phyloP scores from a whole-genome alignment of 2,797 vertebrate genomes.

The Steatocranus sp. region DNA sequence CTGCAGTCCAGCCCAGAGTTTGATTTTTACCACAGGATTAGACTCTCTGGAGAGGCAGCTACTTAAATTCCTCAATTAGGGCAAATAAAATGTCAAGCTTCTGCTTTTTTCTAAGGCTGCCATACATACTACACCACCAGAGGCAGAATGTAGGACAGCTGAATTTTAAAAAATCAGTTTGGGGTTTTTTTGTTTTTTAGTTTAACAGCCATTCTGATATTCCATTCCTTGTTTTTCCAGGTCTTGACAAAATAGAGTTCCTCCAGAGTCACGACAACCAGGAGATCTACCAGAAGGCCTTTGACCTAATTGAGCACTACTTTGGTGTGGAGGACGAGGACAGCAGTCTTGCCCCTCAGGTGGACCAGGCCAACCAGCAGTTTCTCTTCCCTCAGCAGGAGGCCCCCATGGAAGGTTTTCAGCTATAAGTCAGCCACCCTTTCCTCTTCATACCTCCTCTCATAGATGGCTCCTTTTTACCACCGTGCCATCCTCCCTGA shows the following conservation, averaged over 20 bases:
- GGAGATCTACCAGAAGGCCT: slow-evolving; percentile 99
- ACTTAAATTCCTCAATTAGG: neutral
- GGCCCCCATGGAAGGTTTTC: slow-evolving; percentile 98
- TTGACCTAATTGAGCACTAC: slow-evolving; percentile 96
- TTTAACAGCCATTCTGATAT: neutral
- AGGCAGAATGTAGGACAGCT: neutral
- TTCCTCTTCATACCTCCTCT: slow-evolving; percentile 3
- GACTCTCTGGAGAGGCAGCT: neutral
- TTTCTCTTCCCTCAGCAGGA: slow-evolving; percentile 96
- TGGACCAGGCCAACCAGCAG: slow-evolving; percentile 95
- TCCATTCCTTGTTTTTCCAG: slow-evolving; percentile 53
- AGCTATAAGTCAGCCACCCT: slow-evolving; percentile 82
- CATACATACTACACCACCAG: neutral
- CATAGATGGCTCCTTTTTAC: neutral
- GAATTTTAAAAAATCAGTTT: neutral
- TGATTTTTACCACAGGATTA: neutral
- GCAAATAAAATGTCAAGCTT: neutral
- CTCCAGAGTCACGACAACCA: slow-evolving; percentile 98
- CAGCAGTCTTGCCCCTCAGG: slow-evolving; percentile 85
- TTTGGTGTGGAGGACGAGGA: slow-evolving; percentile 97
- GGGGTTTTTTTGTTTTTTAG: rapidly evolving
- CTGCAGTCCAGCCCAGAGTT: neutral
- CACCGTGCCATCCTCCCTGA: neutral
- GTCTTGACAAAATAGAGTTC: slow-evolving; percentile 97
- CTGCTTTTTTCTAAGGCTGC: neutral